These are phyloP conservation scores for Genyomyrus donnyi DNA, from an alignment of 2,113 vertebrate species.

Conservation along the genomic window DNA sequence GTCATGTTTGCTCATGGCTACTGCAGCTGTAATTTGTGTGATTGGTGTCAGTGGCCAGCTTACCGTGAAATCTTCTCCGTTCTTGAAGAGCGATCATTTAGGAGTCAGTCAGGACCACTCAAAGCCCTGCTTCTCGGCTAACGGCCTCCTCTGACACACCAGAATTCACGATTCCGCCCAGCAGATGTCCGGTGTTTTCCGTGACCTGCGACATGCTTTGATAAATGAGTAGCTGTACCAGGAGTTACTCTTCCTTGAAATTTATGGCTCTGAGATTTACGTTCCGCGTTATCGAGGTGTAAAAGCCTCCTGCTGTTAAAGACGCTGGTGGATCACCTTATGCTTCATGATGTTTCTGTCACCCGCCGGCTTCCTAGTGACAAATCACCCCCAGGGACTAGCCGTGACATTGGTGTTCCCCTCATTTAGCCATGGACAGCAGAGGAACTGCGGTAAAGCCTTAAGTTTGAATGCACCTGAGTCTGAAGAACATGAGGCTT, in stretches of 20 bases:
- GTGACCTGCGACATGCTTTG: not conserved
- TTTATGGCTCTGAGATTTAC: constrained; percentile 6
- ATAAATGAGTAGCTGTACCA: not conserved
- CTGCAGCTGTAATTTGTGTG: not conserved
- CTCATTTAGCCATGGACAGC: not conserved
- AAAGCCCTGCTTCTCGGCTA: not conserved
- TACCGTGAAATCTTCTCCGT: not conserved
- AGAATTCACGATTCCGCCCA: not conserved
- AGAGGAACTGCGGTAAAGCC: not conserved
- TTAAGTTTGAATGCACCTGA: not conserved
- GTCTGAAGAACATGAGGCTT: not conserved
- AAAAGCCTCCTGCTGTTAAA: not conserved
- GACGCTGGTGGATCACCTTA: not conserved
- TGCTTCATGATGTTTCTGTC: not conserved
- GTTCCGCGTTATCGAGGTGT: not conserved
- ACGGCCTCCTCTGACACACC: not conserved
- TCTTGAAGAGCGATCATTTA: not conserved
- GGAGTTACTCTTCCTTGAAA: not conserved
- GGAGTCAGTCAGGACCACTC: not conserved
- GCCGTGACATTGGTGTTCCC: not conserved
- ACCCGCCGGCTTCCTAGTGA: not conserved
- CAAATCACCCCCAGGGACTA: not conserved
- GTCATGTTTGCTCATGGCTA: not conserved
- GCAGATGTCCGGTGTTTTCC: not conserved
- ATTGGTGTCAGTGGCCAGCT: not conserved